Conservation (phyloP, 2,797 vertebrate genomes). For the Sebastes hopkinsi region DNA sequence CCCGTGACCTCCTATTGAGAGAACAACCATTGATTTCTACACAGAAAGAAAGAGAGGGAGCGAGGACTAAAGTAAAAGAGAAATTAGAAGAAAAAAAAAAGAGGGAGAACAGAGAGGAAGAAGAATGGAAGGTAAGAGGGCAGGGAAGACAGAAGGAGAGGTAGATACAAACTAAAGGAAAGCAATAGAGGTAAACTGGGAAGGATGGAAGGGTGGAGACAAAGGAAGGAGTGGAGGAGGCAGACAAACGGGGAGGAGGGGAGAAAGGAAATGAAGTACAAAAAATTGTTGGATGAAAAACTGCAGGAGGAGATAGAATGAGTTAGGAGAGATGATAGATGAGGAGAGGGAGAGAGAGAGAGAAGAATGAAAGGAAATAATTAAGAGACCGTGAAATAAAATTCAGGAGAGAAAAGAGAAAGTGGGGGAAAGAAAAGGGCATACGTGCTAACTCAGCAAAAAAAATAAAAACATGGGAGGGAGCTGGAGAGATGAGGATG, state of each 20-base stretch:
- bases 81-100: constrained; percentile 17
- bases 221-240: not conserved
- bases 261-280: not conserved
- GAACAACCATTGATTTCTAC: constrained; percentile 80
- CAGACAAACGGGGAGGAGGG: not conserved
- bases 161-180: not conserved
- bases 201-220: not conserved
- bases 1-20: constrained; percentile 82
- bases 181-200: not conserved
- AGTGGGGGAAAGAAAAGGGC: not conserved
- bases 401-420: not conserved
- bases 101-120: not conserved
- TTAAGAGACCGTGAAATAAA: not conserved
- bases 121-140: not conserved
- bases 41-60: constrained; percentile 49
- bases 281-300: not conserved
- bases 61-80: constrained; percentile 25
- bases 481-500: not conserved
- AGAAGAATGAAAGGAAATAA: not conserved
- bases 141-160: not conserved
- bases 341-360: not conserved
- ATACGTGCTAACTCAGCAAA: not conserved
- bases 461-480: no score
- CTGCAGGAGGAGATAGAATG: not conserved
- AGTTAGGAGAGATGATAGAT: not conserved